Base-by-base conservation (phyloP, 2,888 invertebrate genomes). In the Epistrophe eligans region DNA sequence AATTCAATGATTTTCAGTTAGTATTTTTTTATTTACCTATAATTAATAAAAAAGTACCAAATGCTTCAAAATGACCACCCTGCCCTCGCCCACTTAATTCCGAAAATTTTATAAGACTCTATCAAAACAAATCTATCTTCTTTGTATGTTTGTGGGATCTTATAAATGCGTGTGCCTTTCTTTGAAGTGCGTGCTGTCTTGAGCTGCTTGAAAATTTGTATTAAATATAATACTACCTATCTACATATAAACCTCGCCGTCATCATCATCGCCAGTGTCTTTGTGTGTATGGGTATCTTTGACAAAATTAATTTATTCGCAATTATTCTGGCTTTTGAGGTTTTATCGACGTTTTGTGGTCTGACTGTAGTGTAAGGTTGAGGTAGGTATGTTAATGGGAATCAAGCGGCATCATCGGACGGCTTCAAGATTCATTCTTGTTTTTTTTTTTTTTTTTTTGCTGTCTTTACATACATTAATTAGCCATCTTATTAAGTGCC, bases 301-400 rank as follows among this genome's bases (percentile, higher is more conserved):
- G 70, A 28, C n/a, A n/a, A 58, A 64, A 85, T 79, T 85, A 82
- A 82, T 85, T 85, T 82, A 85, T 82, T 81, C 77, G 74, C 77
- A 77, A 64, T 66, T 74, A 64, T 66, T 79, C 70, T 79, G 67
- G 67, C 58, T 52, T 45, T 84, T 80, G 81, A 77, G 81, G 81
- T 84, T 80, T 71, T 28, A 52, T 52, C 70, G 52, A 52, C 73
- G 43, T 32, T 55, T 73, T 67, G 62, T 43, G 70, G 43, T 48
- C 40, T 15, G 5, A n/a, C n/a, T 19, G 48, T 15, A 11, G 35
- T n/a, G 24, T 24, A 24, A 45, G 17, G 45, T 55, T 79, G 55
- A 52, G 35, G 64, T 58, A 38, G 57, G 64, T 66, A 32, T 38
- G 45, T 77, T 45, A 40, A 50, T 55, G 10, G 28, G 35, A 67